A percentile compares a stretch with the other conserved stretches of the same genome.
phyloP scores from a whole-genome alignment of 2,797 vertebrate species.

The Sebastes matsubarae region DNA sequence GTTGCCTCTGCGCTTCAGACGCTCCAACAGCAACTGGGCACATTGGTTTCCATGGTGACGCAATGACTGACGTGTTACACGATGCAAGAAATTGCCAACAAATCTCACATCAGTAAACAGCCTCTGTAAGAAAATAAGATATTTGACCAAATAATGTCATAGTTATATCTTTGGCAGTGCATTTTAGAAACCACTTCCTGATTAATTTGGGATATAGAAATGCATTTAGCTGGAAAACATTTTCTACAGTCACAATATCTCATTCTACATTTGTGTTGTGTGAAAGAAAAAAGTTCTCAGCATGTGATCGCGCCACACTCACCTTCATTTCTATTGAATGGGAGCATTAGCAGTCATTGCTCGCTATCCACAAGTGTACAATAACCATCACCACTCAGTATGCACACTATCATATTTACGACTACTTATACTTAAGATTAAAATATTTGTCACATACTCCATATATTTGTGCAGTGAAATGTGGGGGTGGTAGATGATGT shows the following conservation, averaged over 20 bases:
- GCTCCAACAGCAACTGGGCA: background rate
- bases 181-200: background rate
- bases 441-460: background rate
- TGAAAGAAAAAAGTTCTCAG: background rate
- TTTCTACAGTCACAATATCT: background rate
- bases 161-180: background rate
- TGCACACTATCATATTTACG: background rate
- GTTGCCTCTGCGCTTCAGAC: background rate
- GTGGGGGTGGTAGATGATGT: background rate
- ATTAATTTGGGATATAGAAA: background rate
- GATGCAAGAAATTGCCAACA: background rate
- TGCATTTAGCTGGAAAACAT: background rate
- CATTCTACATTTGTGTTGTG: background rate
- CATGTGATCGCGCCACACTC: background rate
- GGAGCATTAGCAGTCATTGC: background rate
- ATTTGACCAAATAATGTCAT: background rate
- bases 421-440: background rate
- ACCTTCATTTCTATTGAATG: background rate
- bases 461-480: background rate
- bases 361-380: background rate
- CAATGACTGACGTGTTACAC: slow-evolving; percentile 3
- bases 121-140: background rate
- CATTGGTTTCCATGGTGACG: slow-evolving; percentile 10
- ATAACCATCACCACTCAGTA: background rate
- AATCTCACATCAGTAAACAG: background rate